Evolutionary conservation across 2,113 vertebrate genomes (phyloP).

Genomic region (Sciurus niger): DNA sequence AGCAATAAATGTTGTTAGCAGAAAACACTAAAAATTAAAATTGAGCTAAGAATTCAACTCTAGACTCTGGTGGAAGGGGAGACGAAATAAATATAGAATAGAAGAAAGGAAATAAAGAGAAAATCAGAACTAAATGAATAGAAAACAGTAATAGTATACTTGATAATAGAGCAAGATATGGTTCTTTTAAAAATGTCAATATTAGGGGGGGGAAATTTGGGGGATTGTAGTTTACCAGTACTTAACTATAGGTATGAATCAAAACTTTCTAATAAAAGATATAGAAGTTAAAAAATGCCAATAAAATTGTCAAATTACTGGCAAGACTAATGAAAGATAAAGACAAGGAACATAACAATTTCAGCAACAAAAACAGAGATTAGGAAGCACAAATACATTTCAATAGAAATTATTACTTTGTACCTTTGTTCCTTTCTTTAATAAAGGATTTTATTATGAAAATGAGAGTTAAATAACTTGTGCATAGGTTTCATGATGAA

Average conservation of each 20-base stretch:
- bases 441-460: background rate
- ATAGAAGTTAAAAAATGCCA: background rate
- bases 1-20: background rate
- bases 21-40: background rate
- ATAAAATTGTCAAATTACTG: slow-evolving; percentile 19
- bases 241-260: too few species aligned
- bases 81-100: background rate
- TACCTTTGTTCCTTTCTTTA: background rate
- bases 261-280: too few species aligned
- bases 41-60: background rate
- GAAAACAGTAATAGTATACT: background rate
- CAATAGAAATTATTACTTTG: background rate
- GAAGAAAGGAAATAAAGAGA: slow-evolving; percentile 21
- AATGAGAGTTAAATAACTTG: background rate
- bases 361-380: background rate
- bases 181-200: background rate
- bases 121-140: slow-evolving; percentile 34
- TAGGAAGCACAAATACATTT: background rate
- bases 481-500: background rate
- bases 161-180: slow-evolving; percentile 9
- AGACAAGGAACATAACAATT: background rate
- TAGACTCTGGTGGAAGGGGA: background rate
- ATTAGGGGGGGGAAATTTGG: background rate
- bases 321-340: slow-evolving; percentile 18
- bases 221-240: too few species aligned